A percentile compares a stretch with the other conserved stretches of the same genome.
Evolutionary conservation across 2,113 vertebrate species (phyloP).

Genomic region (Prietella phreatophila): DNA sequence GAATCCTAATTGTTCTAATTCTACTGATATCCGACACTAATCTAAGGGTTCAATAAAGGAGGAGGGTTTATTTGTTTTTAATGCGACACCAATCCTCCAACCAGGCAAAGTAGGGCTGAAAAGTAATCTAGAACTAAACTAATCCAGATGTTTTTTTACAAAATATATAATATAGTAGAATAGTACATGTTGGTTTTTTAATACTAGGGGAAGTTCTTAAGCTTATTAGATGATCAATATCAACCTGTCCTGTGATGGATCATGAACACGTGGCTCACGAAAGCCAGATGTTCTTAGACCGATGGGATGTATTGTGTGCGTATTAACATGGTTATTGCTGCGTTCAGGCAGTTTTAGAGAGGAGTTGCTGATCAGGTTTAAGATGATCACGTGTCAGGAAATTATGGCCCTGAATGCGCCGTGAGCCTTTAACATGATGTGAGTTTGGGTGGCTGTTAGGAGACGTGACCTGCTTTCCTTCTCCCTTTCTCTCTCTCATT

Average conservation of each 20-base stretch:
- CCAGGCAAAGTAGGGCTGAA: background rate
- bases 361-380: constrained; percentile 49
- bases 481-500: too few relatives aligned
- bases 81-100: background rate
- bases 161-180: too few relatives aligned
- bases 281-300: background rate
- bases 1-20: too few relatives aligned
- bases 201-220: background rate
- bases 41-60: background rate
- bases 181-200: too few relatives aligned
- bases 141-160: too few relatives aligned
- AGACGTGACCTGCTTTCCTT: background rate
- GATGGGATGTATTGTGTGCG: background rate
- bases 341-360: constrained; percentile 20
- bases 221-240: background rate
- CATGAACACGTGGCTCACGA: background rate
- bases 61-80: background rate
- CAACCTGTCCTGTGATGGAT: background rate
- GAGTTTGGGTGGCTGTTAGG: background rate
- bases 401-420: constrained; percentile 39
- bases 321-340: constrained; percentile 1
- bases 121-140: background rate
- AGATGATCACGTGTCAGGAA: constrained; percentile 55
- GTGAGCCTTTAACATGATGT: constrained; percentile 2
- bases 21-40: background rate